phyloP scores from a whole-genome alignment of 1,140 invertebrate species.

The Drosophila varians region DNA sequence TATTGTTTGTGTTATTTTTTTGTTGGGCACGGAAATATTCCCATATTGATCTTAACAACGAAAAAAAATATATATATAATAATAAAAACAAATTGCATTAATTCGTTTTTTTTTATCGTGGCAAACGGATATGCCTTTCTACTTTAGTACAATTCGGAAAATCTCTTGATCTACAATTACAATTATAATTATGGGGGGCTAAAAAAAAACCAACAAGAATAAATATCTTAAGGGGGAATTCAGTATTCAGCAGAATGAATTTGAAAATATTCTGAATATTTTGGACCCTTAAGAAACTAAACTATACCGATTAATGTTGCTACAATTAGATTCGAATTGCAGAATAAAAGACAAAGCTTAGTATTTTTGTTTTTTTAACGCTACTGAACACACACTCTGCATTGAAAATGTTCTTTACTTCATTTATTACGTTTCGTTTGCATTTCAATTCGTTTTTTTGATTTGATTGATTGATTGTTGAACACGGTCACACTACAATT shows the following conservation, averaged over 20 bases:
- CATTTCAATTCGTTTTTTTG: not conserved
- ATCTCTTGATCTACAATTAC: constrained; percentile 13
- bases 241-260: constrained; percentile 2
- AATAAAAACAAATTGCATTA: constrained; percentile 23
- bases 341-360: constrained; percentile 25
- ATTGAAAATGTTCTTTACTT: constrained; percentile 8
- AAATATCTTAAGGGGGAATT: constrained; percentile 12
- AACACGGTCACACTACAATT: constrained; percentile 25
- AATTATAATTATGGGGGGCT: constrained; percentile 11
- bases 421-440: constrained; percentile 6
- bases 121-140: constrained; percentile 22
- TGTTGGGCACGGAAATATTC: constrained; percentile 41
- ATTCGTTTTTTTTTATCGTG: constrained; percentile 19
- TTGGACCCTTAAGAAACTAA: constrained; percentile 46
- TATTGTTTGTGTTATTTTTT: constrained; percentile 52
- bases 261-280: constrained; percentile 21
- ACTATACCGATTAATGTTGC: constrained; percentile 38
- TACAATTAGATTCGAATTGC: constrained; percentile 27
- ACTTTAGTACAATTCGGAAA: constrained; percentile 31
- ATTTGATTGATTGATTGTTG: constrained; percentile 42
- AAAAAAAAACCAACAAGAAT: constrained; percentile 15
- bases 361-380: not conserved
- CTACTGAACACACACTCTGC: constrained; percentile 32
- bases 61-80: constrained; percentile 20
- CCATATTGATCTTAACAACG: constrained; percentile 30